Evolutionary conservation across 2,113 vertebrate genomes (phyloP).

Genomic region (Nothoprocta pentlandii): DNA sequence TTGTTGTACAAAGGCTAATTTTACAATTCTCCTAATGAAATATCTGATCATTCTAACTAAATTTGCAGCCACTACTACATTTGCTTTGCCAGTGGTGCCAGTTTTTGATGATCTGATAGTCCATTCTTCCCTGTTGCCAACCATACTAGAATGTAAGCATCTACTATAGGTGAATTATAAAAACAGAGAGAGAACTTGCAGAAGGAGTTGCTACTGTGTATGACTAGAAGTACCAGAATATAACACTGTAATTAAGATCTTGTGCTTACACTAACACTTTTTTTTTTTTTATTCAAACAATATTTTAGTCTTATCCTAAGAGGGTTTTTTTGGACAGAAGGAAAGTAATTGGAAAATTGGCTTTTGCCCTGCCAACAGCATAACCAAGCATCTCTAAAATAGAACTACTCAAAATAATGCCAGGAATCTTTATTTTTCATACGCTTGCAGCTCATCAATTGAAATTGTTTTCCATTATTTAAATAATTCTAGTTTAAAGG

Average conservation of each 20-base stretch:
- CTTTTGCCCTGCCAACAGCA: background rate
- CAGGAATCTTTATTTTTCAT: background rate
- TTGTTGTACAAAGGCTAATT: background rate
- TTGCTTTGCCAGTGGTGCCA: background rate
- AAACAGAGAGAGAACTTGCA: background rate
- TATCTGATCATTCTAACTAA: background rate
- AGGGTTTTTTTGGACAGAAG: background rate
- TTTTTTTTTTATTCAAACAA: background rate
- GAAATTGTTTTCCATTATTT: conserved; percentile 55
- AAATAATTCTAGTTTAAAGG: conserved; percentile 45
- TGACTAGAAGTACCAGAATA: background rate
- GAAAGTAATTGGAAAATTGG: background rate
- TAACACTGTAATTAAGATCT: background rate
- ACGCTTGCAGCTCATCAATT: background rate
- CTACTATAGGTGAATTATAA: background rate
- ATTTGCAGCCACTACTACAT: background rate
- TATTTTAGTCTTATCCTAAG: background rate
- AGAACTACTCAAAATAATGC: background rate
- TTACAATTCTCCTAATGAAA: background rate
- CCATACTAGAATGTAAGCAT: background rate
- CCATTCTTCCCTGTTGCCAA: background rate
- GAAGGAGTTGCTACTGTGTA: background rate
- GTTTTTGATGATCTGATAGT: background rate
- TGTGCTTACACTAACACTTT: background rate
- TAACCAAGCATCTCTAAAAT: background rate